Conservation (phyloP, 2,113 vertebrate species). For the Syngnathoides biaculeatus region DNA sequence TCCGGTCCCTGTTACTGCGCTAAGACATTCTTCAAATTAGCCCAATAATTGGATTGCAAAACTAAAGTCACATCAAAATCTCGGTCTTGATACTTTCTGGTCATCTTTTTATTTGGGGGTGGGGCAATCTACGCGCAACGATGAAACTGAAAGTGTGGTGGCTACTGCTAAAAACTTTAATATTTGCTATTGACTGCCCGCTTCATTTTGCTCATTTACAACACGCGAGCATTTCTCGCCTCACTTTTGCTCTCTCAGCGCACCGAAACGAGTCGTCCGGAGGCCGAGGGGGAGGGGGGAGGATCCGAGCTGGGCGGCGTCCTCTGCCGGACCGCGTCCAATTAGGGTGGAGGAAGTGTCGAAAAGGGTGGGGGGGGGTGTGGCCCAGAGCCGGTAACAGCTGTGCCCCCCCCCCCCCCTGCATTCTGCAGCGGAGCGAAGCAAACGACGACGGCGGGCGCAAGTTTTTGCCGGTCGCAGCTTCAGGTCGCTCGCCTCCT, state of each 20-base stretch:
- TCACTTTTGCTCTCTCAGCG: conserved; percentile 48
- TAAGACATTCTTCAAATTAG: too few relatives aligned
- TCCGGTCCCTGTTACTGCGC: too few relatives aligned
- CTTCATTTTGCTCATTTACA: too few relatives aligned
- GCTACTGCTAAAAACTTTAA: too few relatives aligned
- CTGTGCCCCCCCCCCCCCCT: conserved; percentile 66
- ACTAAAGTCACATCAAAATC: too few relatives aligned
- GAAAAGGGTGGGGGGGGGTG: conserved; percentile 75
- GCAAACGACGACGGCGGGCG: conserved; percentile 27
- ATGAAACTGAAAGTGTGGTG: too few relatives aligned
- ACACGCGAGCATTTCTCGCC: conserved; percentile 28
- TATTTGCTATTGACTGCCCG: neutral
- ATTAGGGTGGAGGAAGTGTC: conserved; percentile 69
- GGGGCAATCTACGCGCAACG: too few relatives aligned
- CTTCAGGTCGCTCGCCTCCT: neutral
- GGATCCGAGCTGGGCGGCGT: conserved; percentile 51
- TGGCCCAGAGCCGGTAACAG: conserved; percentile 70
- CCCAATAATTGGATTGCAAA: too few relatives aligned
- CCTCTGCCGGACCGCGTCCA: conserved; percentile 57
- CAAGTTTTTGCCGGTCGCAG: conserved; percentile 40
- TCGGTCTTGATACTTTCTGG: too few relatives aligned
- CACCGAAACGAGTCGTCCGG: conserved; percentile 51
- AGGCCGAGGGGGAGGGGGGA: conserved; percentile 9
- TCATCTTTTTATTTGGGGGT: too few relatives aligned
- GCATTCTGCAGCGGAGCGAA: conserved; percentile 58